Base-by-base conservation (phyloP, 2,888 invertebrate species). In the Abrostola tripartita region DNA sequence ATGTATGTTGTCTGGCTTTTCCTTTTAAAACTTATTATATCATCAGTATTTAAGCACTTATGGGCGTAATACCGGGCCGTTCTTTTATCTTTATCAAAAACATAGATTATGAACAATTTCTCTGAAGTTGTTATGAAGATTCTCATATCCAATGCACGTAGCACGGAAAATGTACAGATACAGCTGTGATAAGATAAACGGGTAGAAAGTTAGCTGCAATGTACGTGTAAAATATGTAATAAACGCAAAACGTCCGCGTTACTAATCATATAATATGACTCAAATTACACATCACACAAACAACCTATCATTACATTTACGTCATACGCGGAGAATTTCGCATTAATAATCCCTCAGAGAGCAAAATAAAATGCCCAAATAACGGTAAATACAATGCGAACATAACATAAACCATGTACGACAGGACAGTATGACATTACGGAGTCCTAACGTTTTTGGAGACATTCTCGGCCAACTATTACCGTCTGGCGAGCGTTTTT, bases 401-500 rank as follows among this genome's bases (percentile, higher is more conserved):
- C 68, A 62, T 63, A 76, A 73, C 75, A 74, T 81, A 85, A 83
- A 76, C 75, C 55, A 62, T 75, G 78, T 62, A 76, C 77, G 74
- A 77, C 80, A 77, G 73, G 66, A 71, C 77, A 72, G 73, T 80
- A 71, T 86, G 84, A 85, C 86, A 83, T 83, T 84, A 74, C 74
- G 61, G 67, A 72, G 71, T 79, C 79, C 76, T 79, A 81, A 82
- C 79, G 79, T 87, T 88, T 88, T 87, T 85, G 83, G 79, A 81
- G 78, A 84, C 82, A 88, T 87, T 88, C 88, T 87, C 84, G 87
- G 85, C 78, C 85, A 87, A 85, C 86, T 90, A 88, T 84, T 83
- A 86, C 84, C 86, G 90, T 89, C 91, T 91, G 89, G 87, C 85
- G 85, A 84, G 83, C 88, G 85, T 90, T 92, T 89, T 81, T 88